Base-by-base conservation (phyloP, 2,113 vertebrate species). In the Tonatia bakeri region DNA sequence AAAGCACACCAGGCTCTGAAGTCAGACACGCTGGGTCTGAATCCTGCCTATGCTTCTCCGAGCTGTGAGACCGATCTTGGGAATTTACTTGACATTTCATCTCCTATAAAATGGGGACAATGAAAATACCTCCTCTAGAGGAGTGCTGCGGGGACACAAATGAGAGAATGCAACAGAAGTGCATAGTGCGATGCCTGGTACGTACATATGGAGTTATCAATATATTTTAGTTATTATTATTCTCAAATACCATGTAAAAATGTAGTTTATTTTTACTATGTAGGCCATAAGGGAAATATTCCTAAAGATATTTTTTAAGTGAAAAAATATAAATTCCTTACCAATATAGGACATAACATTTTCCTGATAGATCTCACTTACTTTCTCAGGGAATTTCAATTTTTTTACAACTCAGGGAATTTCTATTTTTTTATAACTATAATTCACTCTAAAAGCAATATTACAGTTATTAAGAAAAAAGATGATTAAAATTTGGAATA, bases 341-440 rank as follows among this genome's bases (percentile, higher is more conserved):
- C 43, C 28, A 52, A 47, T 43, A 93, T 22, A 93, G 1, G 11
- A 80, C 70, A 85, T 76, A 94, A 69, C 22, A 13, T 96, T 89
- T 85, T 90, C 38, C 92, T 92, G 69, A 72, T 80, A 76, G 70
- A 10, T 16, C 77, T 83, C 77, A 83, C 45, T 85, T 67, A 47
- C 93, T 82, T 94, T 96, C 79, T 91, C 28, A 91, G 52, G 38
- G 65, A 40, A 90, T 82, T 92, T 84, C 38, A 86, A 96, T 64
- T 47, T 92, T 94, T 92, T 64, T 77, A 73, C 33, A 94, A 76
- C 47, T 38, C 47, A 50, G 47, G 47, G 47, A 50, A 50, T 87
- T 94, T 92, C 17, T 20, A 80, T 64, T 43, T 92, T 94, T 92
- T 64, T 77, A 73, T 28, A 94, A 76, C 47, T 38, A 70, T 14